phyloP scores from a whole-genome alignment of 2,113 vertebrate species.

The Stigmatopora nigra region DNA sequence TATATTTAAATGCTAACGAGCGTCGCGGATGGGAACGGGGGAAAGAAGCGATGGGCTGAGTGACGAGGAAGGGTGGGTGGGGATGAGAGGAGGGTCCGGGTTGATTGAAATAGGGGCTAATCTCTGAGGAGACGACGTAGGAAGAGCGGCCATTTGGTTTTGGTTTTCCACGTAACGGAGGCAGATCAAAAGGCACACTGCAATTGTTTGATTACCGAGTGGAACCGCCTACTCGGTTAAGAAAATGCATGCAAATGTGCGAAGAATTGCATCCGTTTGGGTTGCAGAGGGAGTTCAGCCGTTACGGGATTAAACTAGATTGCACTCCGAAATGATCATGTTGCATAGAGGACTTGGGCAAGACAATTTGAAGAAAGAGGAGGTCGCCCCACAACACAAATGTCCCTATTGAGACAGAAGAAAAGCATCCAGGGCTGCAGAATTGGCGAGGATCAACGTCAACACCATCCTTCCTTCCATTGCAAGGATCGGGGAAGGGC shows the following conservation, averaged over 20 bases:
- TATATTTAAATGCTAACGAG: conserved; percentile 68
- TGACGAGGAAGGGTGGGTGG: conserved; percentile 35
- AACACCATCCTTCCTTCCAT: conserved; percentile 53
- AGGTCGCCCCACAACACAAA: conserved; percentile 30
- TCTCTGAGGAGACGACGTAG: conserved; percentile 52
- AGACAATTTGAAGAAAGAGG: conserved; percentile 38
- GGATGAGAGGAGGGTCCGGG: conserved; percentile 43
- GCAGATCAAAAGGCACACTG: conserved; percentile 61
- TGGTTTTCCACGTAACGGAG: conserved; percentile 30
- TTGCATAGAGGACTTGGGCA: conserved; percentile 6
- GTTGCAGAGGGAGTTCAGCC: conserved; percentile 5
- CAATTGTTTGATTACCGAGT: conserved; percentile 57
- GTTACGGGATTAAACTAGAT: not conserved
- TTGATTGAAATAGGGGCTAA: conserved; percentile 63
- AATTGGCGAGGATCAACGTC: conserved; percentile 35
- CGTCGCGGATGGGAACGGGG: conserved; percentile 33
- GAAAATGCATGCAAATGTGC: conserved; percentile 20
- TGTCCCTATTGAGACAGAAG: conserved; percentile 17
- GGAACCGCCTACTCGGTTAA: conserved; percentile 33
- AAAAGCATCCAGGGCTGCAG: conserved; percentile 26
- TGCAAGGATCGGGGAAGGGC: conserved; percentile 8
- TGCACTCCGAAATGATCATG: conserved; percentile 3
- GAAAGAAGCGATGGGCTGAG: conserved; percentile 31
- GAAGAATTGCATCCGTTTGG: conserved; percentile 15
- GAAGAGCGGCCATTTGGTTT: conserved; percentile 45